Percentiles rank a stretch among this genome's conserved stretches.
Conservation (phyloP, 1,140 invertebrate species). For the Hypothenemus hampei region DNA sequence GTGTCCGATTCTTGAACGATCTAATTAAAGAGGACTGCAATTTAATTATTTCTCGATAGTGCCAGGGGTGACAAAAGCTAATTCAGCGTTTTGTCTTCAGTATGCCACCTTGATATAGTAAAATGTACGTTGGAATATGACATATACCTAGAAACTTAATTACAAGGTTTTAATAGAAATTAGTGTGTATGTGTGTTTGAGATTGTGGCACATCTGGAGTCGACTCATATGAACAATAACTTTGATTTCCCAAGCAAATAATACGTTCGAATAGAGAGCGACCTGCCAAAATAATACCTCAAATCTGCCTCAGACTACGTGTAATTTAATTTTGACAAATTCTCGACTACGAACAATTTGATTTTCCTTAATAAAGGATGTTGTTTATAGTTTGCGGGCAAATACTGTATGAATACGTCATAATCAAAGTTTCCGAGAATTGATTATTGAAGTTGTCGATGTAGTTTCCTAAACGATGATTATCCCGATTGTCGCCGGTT, state of each 20-base stretch:
- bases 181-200: neutral
- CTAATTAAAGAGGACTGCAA: slow-evolving; percentile 17
- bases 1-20: slow-evolving; percentile 23
- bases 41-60: slow-evolving; percentile 19
- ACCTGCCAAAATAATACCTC: slow-evolving; percentile 13
- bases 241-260: slow-evolving; percentile 21
- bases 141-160: slow-evolving; percentile 16
- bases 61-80: slow-evolving; percentile 20
- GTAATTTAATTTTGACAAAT: slow-evolving; percentile 11
- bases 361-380: slow-evolving; percentile 9
- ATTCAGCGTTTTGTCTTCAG: no score
- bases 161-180: slow-evolving; percentile 17
- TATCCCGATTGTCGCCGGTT: no score
- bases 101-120: no score
- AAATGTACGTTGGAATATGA: slow-evolving; percentile 1
- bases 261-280: neutral
- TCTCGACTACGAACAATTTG: slow-evolving; percentile 10
- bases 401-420: neutral
- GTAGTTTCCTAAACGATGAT: neutral
- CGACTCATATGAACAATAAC: slow-evolving; percentile 13
- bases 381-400: slow-evolving; percentile 5
- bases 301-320: slow-evolving; percentile 2
- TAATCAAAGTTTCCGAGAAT: slow-evolving; percentile 5
- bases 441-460: neutral
- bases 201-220: slow-evolving; percentile 14